Evolutionary conservation across 2,888 invertebrate genomes (phyloP), one percentile per base, ranked within the genome.

Genomic region (Ochropleura plecta): DNA sequence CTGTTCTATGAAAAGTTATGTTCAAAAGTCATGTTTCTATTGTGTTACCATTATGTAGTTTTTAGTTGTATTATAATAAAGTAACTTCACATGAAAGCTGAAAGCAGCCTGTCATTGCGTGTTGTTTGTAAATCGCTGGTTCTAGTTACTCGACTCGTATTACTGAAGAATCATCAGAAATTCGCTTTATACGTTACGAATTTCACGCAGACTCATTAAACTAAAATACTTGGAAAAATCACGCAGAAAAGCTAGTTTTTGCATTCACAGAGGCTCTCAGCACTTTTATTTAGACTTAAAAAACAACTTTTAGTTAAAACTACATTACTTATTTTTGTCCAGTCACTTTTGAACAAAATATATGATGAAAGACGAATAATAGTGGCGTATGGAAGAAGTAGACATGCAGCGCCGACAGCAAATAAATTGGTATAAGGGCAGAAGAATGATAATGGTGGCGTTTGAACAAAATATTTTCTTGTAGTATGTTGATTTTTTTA

Each of bases 111-210:
- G 76, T 57, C 65, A 62, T 46, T 48, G 44, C 49, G 65, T 81
- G 76, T 81, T 48, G 76, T 81, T 81, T 68, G 63, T 57, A 60
- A 80, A 74, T 65, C 48, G 44, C 12, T 62, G 49, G 55, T 49
- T 74, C 20, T 42, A 53, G 76, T 42, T 20, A 18, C 51, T 30
- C 63, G 68, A 59, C 10, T 51, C 44, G 53, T 44, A 53, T 81
- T 81, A 59, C 42, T 51, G 53, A 75, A 59, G 57, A 81, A 53
- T 81, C 53, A 14, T 68, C 48, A 57, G 53, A 63, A 53, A 64
- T 53, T 67, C 46, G 5, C 42, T 59, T 73, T 53, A 49, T 51
- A 75, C 55, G 20, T n/a, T 20, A 60, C 59, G n/a, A 14, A 67
- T 70, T 76, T 82, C 44, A 57, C 30, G 57, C 53, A 66, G 55